These are phyloP conservation scores for Meles meles DNA, from an alignment of 2,113 vertebrate genomes.

Conservation along the genomic window DNA sequence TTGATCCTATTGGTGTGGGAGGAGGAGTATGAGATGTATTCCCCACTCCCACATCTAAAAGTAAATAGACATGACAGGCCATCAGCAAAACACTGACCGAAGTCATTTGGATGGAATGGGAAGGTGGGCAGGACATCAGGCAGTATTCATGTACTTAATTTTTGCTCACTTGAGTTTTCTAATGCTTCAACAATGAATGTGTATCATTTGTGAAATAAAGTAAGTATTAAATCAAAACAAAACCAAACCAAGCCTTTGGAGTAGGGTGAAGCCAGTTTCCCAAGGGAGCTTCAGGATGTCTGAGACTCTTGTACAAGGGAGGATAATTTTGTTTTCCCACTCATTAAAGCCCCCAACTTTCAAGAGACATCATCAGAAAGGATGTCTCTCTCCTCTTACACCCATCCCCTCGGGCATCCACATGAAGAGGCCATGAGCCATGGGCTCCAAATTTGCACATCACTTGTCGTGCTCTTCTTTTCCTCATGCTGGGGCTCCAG, in stretches of 20 bases:
- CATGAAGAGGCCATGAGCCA: neutral
- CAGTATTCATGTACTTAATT: neutral
- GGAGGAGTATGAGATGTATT: neutral
- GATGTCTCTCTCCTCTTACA: neutral
- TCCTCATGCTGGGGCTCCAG: neutral
- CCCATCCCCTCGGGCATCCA: accelerated
- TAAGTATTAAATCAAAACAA: neutral
- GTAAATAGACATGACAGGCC: neutral
- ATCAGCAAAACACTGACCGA: no score
- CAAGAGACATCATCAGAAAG: neutral
- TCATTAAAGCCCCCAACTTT: neutral
- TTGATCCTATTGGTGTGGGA: neutral
- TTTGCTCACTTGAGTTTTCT: neutral
- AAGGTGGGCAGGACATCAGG: neutral
- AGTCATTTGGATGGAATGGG: neutral
- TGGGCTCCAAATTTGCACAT: neutral
- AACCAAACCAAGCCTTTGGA: neutral
- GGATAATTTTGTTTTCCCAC: neutral
- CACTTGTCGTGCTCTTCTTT: neutral
- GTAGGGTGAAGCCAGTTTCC: neutral
- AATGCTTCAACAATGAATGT: neutral
- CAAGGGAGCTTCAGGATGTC: neutral
- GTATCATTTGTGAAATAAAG: neutral
- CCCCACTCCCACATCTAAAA: neutral
- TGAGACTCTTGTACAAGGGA: no score